Conservation (phyloP, 2,797 vertebrate genomes). For the Neosilurus hyrtlii region DNA sequence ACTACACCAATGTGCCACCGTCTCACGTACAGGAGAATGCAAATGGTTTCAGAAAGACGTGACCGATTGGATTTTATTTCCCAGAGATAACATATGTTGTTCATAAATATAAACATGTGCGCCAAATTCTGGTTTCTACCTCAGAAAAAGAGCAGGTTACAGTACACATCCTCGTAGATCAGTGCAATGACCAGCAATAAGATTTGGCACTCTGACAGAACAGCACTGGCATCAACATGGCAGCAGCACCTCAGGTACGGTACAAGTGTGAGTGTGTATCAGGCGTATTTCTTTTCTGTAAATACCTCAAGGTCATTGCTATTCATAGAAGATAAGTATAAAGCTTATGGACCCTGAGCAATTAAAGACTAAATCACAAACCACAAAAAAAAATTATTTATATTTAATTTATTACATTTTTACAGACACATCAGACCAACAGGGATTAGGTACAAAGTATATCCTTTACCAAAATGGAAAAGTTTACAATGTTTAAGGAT, state of each 20-base stretch:
- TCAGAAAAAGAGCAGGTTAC: too few relatives aligned
- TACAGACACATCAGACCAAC: constrained; percentile 60
- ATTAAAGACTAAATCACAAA: neutral
- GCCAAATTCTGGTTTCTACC: too few relatives aligned
- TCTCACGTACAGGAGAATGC: too few relatives aligned
- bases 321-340: neutral
- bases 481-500: constrained; percentile 46
- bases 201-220: neutral
- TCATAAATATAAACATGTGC: too few relatives aligned
- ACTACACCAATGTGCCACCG: too few relatives aligned
- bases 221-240: neutral
- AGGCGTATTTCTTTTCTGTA: neutral
- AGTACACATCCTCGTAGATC: neutral
- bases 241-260: neutral
- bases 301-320: neutral
- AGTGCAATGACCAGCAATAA: neutral
- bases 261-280: neutral
- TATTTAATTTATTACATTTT: constrained; percentile 69
- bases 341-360: too few relatives aligned
- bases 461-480: constrained; percentile 51
- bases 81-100: too few relatives aligned
- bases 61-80: too few relatives aligned
- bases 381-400: constrained; percentile 11
- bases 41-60: too few relatives aligned
- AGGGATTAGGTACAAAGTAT: constrained; percentile 48